Evolutionary conservation across 1,140 invertebrate genomes (phyloP), one percentile per base, ranked within the genome.

Genomic region (Neelides sp.): DNA sequence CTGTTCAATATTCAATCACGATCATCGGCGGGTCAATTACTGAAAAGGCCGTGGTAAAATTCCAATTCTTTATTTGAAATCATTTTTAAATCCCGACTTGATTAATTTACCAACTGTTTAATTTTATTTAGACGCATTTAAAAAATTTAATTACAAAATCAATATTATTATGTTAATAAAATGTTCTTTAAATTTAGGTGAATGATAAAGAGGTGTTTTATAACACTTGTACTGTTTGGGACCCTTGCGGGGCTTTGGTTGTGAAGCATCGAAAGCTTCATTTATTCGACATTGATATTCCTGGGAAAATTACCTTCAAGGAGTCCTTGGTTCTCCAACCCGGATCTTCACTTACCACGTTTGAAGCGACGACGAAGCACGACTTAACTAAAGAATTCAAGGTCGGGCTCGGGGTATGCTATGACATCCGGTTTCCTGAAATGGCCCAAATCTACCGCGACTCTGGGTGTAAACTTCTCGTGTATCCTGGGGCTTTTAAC

Each of bases 401-500:
- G 70, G 74, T 95, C 56, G 92, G 92, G 1, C 63, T 95, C 47
- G 90, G 87, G 2, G 92, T 97, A 61, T 97, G 92, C 62, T 95
- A 95, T 65, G 93, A 97, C 67, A 76, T 96, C 15, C 70, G 91
- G 34, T 97, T 96, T 68, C 76, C 85, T 52, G 87, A 93, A 70
- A 73, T 95, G 73, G 86, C 87, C 1, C 75, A 82, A 46, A 59
- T 91, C 1, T 93, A 93, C 70, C 71, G 83, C 17, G 77, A 81
- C 40, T 65, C 73, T 66, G 83, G 85, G 2, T 92, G 88, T 63
- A 76, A 86, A 45, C 68, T 92, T 61, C 65, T 93, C 13, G 69
- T 95, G 8, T 94, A 91, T 68, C 90, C 90, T n/a, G 88, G 80
- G 37, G 90, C 90, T 12, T 96, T 95, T 65, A 95, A 93, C 68